Base-by-base conservation (phyloP, 2,113 vertebrate species). In the Phaetusa simplex region DNA sequence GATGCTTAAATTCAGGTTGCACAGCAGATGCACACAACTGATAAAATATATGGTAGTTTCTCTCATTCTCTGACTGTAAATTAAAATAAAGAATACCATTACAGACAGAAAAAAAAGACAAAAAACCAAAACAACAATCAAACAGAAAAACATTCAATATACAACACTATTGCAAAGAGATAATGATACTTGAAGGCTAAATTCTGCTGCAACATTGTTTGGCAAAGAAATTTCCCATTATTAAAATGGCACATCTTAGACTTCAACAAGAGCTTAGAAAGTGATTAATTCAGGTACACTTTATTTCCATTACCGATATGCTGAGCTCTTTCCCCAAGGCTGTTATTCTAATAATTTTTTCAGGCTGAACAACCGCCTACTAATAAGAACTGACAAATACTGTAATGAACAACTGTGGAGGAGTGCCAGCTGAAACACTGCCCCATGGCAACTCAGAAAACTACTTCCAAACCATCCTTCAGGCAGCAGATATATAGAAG, bases 31-130 rank as follows among this genome's bases (percentile, higher is more conserved):
- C 98, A 95, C 99, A 99, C 92, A 99, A 89, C 94, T 99, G 99
- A 95, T 99, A 99, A 98, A 99, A 99, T 95, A 99, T 99, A 96
- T 99, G 99, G 89, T 99, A 99, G 97, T 99, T 99, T 86, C 99
- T 98, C 97, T 99, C 99, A 72, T 99, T 99, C 95, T 99, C 99
- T 43, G 99, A 98, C 99, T 99, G 98, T 53, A 97, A 96, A 97
- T 79, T 45, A 91, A 86, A 96, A 64, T 92, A 65, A 95, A 43
- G 61, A 89, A 85, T 66, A 76, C 34, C 32, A 56, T 47, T 24
- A 95, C 23, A 80, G 65, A 77, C 65, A 50, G 34, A n/a, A 4
- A 29, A 66, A 66, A 34, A 11, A 24, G 11, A 43, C 5, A 13
- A 40, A 64, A 40, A 40, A 5, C 11, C 4, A 32, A 62, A 90